A percentile compares a stretch with the other conserved stretches of the same genome.
These are phyloP conservation scores for Ochotona curzoniae DNA, from an alignment of 2,113 vertebrate species.

Conservation along the genomic window DNA sequence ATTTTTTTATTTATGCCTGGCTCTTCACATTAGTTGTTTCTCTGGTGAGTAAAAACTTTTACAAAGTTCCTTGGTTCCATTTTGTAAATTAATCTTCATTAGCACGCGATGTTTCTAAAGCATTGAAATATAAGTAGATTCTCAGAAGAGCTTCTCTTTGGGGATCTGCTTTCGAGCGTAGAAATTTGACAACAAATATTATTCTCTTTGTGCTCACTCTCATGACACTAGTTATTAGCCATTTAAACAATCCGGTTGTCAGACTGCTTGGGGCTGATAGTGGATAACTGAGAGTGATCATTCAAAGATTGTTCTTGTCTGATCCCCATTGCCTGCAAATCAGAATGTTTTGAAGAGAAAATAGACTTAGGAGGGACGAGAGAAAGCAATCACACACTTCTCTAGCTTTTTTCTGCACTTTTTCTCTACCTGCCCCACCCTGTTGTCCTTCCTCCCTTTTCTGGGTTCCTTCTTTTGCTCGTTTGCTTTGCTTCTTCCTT, in stretches of 20 bases:
- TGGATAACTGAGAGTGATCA: not conserved
- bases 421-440: not conserved
- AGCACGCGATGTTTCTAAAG: conserved; percentile 37
- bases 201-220: conserved; percentile 15
- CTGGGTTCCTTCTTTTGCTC: not conserved
- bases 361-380: not conserved
- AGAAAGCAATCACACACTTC: not conserved
- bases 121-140: conserved; percentile 34
- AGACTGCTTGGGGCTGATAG: not conserved
- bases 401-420: not conserved
- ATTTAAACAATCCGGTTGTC: conserved; percentile 32
- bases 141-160: not conserved
- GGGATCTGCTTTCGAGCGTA: conserved; percentile 17
- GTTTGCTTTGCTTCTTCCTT: not conserved
- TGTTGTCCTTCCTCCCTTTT: not conserved
- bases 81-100: conserved; percentile 29
- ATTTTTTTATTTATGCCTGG: conserved; percentile 99
- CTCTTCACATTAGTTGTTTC: conserved; percentile 96
- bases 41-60: conserved; percentile 90
- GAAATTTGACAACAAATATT: conserved; percentile 19
- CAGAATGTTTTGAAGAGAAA: conserved; percentile 46
- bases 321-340: conserved; percentile 7
- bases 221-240: conserved; percentile 38
- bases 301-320: conserved; percentile 24
- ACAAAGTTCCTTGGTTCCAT: conserved; percentile 12